Percentiles rank a stretch among this genome's conserved stretches.
Conservation (phyloP, 2,113 vertebrate species). For the Podilymbus podiceps region DNA sequence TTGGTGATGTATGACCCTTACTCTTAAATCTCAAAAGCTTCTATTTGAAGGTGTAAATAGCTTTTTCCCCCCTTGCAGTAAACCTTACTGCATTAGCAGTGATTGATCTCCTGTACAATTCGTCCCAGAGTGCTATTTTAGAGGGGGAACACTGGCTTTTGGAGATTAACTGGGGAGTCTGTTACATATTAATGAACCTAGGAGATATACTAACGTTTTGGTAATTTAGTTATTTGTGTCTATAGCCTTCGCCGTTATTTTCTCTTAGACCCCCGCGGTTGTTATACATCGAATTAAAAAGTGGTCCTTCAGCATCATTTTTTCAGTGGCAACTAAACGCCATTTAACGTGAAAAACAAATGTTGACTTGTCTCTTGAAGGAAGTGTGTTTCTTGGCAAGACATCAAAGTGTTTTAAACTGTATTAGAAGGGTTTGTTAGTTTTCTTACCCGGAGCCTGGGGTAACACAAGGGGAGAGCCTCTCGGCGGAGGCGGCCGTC, state of each 20-base stretch:
- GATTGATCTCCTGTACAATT: constrained; percentile 89
- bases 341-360: constrained; percentile 88
- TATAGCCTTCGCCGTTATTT: constrained; percentile 81
- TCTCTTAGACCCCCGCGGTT: constrained; percentile 84
- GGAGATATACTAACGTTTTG: constrained; percentile 84
- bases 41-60: constrained; percentile 88
- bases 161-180: constrained; percentile 85
- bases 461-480: constrained; percentile 17
- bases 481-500: not conserved
- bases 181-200: constrained; percentile 87
- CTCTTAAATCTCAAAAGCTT: constrained; percentile 86
- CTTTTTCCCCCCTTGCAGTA: constrained; percentile 75
- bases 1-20: constrained; percentile 88
- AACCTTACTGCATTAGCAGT: constrained; percentile 85
- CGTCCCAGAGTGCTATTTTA: constrained; percentile 89
- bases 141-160: constrained; percentile 84
- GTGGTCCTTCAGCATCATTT: constrained; percentile 80
- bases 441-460: constrained; percentile 64
- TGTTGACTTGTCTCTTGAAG: constrained; percentile 84
- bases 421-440: constrained; percentile 70
- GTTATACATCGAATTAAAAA: constrained; percentile 86
- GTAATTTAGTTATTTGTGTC: constrained; percentile 90
- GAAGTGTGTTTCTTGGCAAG: constrained; percentile 79
- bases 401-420: constrained; percentile 79
- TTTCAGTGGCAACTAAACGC: constrained; percentile 78